Conservation (phyloP, 2,113 vertebrate genomes). For the Peucedramus taeniatus region DNA sequence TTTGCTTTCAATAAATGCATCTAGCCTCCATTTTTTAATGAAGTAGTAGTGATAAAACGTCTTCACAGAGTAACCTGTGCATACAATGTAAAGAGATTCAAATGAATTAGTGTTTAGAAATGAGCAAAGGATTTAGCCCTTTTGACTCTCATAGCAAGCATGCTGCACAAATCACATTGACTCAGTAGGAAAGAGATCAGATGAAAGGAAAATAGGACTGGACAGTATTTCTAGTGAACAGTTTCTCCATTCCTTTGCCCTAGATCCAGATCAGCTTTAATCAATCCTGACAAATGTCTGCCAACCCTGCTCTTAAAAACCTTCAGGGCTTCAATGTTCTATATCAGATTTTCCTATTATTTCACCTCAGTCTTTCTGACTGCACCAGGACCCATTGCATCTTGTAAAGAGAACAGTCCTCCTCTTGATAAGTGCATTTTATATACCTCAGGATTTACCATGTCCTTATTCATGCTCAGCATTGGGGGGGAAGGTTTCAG, state of each 20-base stretch:
- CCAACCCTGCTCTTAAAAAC: background rate
- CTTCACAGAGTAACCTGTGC: background rate
- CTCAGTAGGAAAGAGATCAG: background rate
- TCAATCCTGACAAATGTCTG: background rate
- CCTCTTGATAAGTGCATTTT: background rate
- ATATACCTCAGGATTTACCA: background rate
- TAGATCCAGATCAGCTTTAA: background rate
- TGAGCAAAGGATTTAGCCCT: background rate
- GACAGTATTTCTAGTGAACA: background rate
- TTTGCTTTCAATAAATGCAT: background rate
- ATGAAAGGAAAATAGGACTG: background rate
- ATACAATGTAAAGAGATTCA: background rate
- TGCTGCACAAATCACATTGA: background rate
- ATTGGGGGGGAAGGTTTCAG: rapidly evolving
- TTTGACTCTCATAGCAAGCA: background rate
- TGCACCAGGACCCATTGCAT: background rate
- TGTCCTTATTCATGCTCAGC: background rate
- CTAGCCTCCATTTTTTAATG: background rate
- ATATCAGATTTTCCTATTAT: background rate
- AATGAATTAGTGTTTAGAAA: background rate
- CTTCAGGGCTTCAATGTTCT: background rate
- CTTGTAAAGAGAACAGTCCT: background rate
- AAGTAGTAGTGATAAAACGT: background rate
- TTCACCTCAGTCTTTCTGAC: background rate
- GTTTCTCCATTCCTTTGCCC: background rate